A percentile compares a stretch with the other conserved stretches of the same genome.
phyloP scores from a whole-genome alignment of 2,888 invertebrate species.

The Oligia fasciuncula region DNA sequence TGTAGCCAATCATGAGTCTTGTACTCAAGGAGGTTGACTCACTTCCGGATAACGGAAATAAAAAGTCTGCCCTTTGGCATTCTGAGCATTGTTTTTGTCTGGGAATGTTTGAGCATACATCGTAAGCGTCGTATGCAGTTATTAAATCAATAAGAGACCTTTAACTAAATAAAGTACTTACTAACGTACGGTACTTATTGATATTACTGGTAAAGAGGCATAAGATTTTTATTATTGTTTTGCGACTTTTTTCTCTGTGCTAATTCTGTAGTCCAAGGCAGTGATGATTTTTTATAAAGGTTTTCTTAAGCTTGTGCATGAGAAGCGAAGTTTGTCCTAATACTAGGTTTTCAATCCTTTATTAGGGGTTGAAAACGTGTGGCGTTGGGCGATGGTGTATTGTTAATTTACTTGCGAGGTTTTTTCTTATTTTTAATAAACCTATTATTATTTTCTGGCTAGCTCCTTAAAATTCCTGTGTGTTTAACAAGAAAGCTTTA shows the following conservation, averaged over 20 bases:
- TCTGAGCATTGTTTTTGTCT: constrained; percentile 47
- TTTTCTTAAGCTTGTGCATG: background rate
- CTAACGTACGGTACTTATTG: background rate
- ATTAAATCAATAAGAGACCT: constrained; percentile 2
- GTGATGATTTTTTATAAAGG: background rate
- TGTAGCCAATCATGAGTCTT: constrained; percentile 28
- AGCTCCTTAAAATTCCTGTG: background rate
- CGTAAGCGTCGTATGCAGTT: background rate
- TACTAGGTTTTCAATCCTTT: background rate
- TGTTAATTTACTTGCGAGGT: background rate
- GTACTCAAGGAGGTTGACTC: constrained; percentile 54
- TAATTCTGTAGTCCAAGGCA: background rate
- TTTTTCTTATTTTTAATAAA: background rate
- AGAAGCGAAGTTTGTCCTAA: background rate
- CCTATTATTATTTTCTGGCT: too few species aligned
- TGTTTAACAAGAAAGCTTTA: background rate
- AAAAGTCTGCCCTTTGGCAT: constrained; percentile 59
- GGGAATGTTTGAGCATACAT: constrained; percentile 41
- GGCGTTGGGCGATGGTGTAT: background rate
- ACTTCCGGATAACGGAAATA: constrained; percentile 55
- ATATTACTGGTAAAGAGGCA: background rate
- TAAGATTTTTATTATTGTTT: too few species aligned
- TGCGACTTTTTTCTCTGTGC: background rate
- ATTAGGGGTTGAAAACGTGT: background rate
- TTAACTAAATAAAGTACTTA: background rate